Evolutionary conservation across 1,140 invertebrate genomes (phyloP), one percentile per base, ranked within the genome.

Genomic region (Drosophila gunungcola): DNA sequence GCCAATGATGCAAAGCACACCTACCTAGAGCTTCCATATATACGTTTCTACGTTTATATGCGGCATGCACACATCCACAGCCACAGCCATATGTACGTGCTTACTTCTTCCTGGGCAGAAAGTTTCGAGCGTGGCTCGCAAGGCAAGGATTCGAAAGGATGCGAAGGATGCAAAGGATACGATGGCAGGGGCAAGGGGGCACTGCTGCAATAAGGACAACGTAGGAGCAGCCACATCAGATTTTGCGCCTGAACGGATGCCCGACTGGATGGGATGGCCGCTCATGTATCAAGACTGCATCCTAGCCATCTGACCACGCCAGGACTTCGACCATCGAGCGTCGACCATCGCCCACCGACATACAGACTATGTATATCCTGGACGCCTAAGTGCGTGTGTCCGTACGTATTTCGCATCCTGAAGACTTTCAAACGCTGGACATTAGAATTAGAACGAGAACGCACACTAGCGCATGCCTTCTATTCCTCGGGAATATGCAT

Each of bases 211-310:
- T 67, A 79, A 79, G 62, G 70, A 79, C 62, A 75, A 75, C 62
- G 73, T 64, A 82, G 67, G 58, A 65, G 73, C 64, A 64, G 64
- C 69, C 46, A 65, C 78, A 80, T 80, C 78, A 74, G 79, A 82
- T 81, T 78, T 78, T 82, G 62, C 72, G 62, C 68, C 45, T 73
- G 56, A 72, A 60, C 73, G 74, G 63, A 55, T 73, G 73, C 79
- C 72, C 57, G 73, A 69, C 58, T 73, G 69, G 57, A 63, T 67
- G 64, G 69, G 57, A 63, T 67, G 64, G 64, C 32, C 61, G 73
- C 73, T 67, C 74, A 68, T 77, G 73, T 78, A 82, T 83, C 80
- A 83, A 82, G 74, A 78, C 74, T 83, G 73, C 74, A 81, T 81
- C 54, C 74, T 73, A 80, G 67, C 68, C 62, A 81, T 81, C 79